Conservation (phyloP, 1,140 invertebrate species). For the Nephotettix cincticeps region DNA sequence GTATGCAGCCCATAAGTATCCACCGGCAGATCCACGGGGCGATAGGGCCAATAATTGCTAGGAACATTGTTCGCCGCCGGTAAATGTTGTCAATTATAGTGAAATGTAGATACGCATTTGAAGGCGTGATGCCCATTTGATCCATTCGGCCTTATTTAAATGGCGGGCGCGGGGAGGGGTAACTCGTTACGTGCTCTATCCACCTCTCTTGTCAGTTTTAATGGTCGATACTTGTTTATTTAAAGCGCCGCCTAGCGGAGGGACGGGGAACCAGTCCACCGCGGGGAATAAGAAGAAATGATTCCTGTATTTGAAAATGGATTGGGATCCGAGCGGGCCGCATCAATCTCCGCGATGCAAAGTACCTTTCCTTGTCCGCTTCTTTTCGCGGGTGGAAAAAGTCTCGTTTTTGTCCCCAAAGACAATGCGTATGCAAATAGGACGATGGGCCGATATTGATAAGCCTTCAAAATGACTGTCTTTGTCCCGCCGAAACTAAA, state of each 20-base stretch:
- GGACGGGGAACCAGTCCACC: neutral
- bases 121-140: slow-evolving; percentile 19
- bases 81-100: slow-evolving; percentile 25
- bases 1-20: neutral
- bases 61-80: neutral
- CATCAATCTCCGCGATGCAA: slow-evolving; percentile 18
- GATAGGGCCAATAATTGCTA: neutral
- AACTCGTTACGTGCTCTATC: slow-evolving; percentile 24
- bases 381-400: slow-evolving; percentile 12
- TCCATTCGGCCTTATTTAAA: slow-evolving; percentile 17
- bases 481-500: neutral
- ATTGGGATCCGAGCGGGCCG: neutral
- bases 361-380: slow-evolving; percentile 18
- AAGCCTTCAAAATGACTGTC: slow-evolving; percentile 5
- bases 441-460: slow-evolving; percentile 23
- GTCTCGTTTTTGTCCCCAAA: slow-evolving; percentile 3
- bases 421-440: slow-evolving; percentile 26
- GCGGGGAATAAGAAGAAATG: slow-evolving; percentile 20
- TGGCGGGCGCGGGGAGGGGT: neutral
- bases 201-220: slow-evolving; percentile 23
- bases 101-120: slow-evolving; percentile 17
- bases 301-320: slow-evolving; percentile 15
- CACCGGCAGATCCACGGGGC: neutral
- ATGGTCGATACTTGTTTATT: slow-evolving; percentile 24
- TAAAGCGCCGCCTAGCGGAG: neutral